Base-by-base conservation (phyloP, 1,140 invertebrate genomes). In the Monochamus saltuarius region DNA sequence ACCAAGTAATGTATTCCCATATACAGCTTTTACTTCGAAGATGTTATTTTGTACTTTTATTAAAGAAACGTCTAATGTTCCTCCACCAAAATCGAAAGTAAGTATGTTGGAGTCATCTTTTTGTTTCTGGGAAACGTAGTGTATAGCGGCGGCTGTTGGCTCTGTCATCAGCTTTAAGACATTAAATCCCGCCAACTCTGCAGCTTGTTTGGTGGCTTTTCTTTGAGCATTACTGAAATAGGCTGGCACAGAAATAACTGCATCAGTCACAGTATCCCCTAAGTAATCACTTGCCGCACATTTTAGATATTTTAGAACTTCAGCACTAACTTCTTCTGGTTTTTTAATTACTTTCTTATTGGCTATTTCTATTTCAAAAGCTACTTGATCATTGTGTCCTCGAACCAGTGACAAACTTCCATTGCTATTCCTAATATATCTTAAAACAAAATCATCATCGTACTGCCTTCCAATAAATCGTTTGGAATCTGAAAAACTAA, bases 61-160 rank as follows among this genome's bases (percentile, higher is more conserved):
- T 7, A 90, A 75, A 8, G 88, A 89, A 0, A 91, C 88, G 78
- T 90, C 88, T 73, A 91, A 90, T 58, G 89, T 90, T 63, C 89
- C 89, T 74, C 88, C 88, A 49, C 86, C 87, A 45, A 88, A 71
- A 75, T 89, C 87, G 70, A 85, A 67, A 11, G 64, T 55, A 29
- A 63, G 38, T 14, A 89, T 85, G 6, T 85, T 64, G 13, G 17
- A 59, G 49, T 74, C 68, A 4, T 8, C 37, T 13, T 34, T 29
- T 0, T 49, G 19, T 4, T 56, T 57, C 14, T 60, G 55, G 7
- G 46, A 46, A 56, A 80, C 82, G 67, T 85, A 87, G 17, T 85
- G 80, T 56, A 88, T 74, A 29, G 87, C 86, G 17, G 86, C 87
- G 29, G 87, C 86, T 7, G 86, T 87, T 62, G 86, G 85, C 66